Conservation (phyloP, 2,888 invertebrate genomes). For the Cabera pusaria region DNA sequence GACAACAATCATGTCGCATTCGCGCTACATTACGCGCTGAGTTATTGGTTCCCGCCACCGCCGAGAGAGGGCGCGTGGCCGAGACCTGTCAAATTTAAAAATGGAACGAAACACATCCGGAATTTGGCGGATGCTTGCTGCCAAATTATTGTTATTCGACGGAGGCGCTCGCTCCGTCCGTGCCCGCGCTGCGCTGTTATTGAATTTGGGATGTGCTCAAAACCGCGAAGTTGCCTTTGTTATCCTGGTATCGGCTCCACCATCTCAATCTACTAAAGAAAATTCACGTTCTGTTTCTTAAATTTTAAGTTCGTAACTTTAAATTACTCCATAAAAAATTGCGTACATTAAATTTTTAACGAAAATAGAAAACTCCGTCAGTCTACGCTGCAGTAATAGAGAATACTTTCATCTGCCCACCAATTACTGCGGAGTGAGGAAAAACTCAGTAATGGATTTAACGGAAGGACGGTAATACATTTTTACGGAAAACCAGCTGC, state of each 20-base stretch:
- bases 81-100: conserved; percentile 81
- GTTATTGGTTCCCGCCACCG: conserved; percentile 56
- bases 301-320: no score
- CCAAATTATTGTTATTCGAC: conserved; percentile 81
- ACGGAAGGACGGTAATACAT: conserved; percentile 48
- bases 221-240: conserved; percentile 53
- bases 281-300: conserved; percentile 29
- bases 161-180: conserved; percentile 49
- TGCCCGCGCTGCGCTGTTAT: conserved; percentile 64
- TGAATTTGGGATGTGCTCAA: conserved; percentile 68
- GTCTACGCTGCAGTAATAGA: conserved; percentile 29
- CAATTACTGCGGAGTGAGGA: conserved; percentile 36
- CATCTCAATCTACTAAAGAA: conserved; percentile 45
- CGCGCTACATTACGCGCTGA: conserved; percentile 73
- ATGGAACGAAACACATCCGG: conserved; percentile 76
- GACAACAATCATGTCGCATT: conserved; percentile 74
- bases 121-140: conserved; percentile 73
- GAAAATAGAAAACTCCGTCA: conserved; percentile 19
- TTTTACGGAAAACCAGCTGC: conserved; percentile 58
- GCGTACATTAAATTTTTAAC: conserved; percentile 16
- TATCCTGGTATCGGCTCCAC: conserved; percentile 32
- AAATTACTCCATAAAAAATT: no score
- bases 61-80: conserved; percentile 37
- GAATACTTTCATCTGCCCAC: conserved; percentile 26
- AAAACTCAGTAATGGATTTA: conserved; percentile 45